Evolutionary conservation across 1,140 invertebrate genomes (phyloP).

Genomic region (Stenopsyche tienmushanensis): DNA sequence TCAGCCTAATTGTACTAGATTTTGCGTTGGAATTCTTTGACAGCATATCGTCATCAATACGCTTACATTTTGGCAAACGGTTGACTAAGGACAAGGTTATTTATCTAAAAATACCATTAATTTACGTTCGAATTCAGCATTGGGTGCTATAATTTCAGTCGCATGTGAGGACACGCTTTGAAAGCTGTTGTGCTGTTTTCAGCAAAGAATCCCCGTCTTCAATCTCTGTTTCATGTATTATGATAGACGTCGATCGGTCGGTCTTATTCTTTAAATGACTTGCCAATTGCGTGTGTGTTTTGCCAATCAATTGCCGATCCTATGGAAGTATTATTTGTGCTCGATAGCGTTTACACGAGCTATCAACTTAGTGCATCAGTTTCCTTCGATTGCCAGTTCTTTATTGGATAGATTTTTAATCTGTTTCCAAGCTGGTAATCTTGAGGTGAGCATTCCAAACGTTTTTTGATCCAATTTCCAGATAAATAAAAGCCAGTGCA

Average conservation of each 20-base stretch:
- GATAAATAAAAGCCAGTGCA: background rate
- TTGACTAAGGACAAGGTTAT: slow-evolving; percentile 24
- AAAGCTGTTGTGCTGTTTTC: too few species aligned
- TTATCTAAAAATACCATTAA: slow-evolving; percentile 5
- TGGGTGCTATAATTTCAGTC: too few species aligned
- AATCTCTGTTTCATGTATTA: too few species aligned
- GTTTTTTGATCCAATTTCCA: background rate
- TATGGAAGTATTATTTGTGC: slow-evolving; percentile 17
- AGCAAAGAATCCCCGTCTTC: too few species aligned
- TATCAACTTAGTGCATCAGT: background rate
- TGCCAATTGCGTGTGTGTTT: slow-evolving; percentile 3
- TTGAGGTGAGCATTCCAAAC: background rate
- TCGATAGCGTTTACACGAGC: slow-evolving; percentile 15
- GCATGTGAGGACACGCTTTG: too few species aligned
- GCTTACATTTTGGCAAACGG: slow-evolving; percentile 10
- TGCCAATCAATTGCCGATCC: background rate
- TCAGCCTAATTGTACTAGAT: too few species aligned
- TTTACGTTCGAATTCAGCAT: background rate
- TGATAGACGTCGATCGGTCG: too few species aligned
- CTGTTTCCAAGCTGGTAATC: background rate
- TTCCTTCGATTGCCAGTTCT: slow-evolving; percentile 14
- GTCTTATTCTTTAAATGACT: slow-evolving; percentile 5
- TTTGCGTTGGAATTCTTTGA: too few species aligned
- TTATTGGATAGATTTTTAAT: slow-evolving; percentile 15
- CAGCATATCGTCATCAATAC: too few species aligned